Base-by-base conservation (phyloP, 2,113 vertebrate species). In the Spilogale gracilis region DNA sequence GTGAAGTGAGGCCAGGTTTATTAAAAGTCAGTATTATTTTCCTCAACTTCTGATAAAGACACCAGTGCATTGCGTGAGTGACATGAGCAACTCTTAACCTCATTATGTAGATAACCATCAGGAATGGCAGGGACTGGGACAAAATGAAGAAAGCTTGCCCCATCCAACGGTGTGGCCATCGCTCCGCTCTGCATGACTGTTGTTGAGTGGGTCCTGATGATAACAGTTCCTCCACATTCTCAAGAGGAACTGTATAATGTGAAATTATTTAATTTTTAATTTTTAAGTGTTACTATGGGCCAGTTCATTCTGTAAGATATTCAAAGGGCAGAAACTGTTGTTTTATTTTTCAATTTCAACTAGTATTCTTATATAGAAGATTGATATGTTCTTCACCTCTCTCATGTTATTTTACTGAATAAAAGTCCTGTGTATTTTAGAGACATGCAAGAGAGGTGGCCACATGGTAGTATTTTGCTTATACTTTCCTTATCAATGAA, bases 381-480 rank as follows among this genome's bases (percentile, higher is more conserved):
- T 16, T 0, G 1, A 45, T 38, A 20, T 3, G 1, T 27, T 74
- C 4, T 2, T 9, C 38, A 5, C 9, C 30, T 16, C 23, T 69
- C 74, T 79, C 18, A 14, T 58, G 78, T 25, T 67, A 65, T n/a
- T 63, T 73, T 61, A 83, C 69, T 65, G 84, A 86, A 54, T 54
- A 78, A 45, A 93, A 92, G 12, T 32, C n/a, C 80, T 79, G 9
- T 67, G 38, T 56, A 67, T 76, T 79, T 96, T 84, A 61, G 11
- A 58, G 50, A 94, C 12, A 90, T 69, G 38, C 8, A 73, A 65
- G 84, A 89, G n/a, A 91, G 38, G 32, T 82, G 43, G 21, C 18
- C n/a, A 71, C 25, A 1, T 78, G 6, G n/a, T 71, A 71, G 23
- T 87, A 74, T 32, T 86, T 74, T 96, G 20, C 25, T 85, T 79